Conservation (phyloP, 2,797 vertebrate species). For the Eupleurogrammus muticus region DNA sequence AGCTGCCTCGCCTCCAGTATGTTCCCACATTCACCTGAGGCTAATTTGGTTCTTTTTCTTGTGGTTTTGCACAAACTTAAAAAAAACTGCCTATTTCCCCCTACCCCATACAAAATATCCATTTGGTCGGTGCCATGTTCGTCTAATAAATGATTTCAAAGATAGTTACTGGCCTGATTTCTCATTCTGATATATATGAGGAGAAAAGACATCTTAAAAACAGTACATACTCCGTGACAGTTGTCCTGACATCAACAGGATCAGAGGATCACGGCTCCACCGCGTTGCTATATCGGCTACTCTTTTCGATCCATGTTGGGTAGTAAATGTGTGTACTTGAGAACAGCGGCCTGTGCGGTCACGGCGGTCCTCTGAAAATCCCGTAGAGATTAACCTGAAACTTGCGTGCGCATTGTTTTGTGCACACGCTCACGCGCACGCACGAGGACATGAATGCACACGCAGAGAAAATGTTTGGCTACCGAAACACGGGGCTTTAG, state of each 20-base stretch:
- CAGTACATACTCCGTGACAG: not conserved
- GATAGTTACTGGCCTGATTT: conserved; percentile 7
- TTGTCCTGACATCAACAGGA: conserved; percentile 5
- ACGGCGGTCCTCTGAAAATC: conserved; percentile 35
- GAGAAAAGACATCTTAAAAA: not conserved
- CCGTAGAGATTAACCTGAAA: conserved; percentile 32
- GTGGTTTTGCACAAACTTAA: conserved; percentile 50
- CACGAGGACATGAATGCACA: not conserved
- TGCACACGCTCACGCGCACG: not conserved
- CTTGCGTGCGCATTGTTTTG: conserved; percentile 6
- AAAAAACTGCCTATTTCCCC: conserved; percentile 9
- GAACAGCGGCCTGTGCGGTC: conserved; percentile 12
- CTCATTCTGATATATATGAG: not conserved
- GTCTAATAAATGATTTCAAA: conserved; percentile 63
- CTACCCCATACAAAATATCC: conserved; percentile 17
- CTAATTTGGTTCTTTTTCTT: conserved; percentile 23
- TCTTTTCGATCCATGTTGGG: conserved; percentile 49
- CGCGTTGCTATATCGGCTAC: not conserved
- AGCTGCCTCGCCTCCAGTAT: conserved; percentile 1
- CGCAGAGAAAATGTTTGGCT: conserved; percentile 55
- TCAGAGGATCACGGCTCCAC: conserved; percentile 16
- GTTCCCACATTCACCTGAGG: conserved; percentile 25
- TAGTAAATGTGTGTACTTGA: conserved; percentile 31
- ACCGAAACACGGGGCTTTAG: conserved; percentile 55
- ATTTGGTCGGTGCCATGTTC: conserved; percentile 45